Base-by-base conservation (phyloP, 1,140 invertebrate species). In the Cheumatopsyche charites region DNA sequence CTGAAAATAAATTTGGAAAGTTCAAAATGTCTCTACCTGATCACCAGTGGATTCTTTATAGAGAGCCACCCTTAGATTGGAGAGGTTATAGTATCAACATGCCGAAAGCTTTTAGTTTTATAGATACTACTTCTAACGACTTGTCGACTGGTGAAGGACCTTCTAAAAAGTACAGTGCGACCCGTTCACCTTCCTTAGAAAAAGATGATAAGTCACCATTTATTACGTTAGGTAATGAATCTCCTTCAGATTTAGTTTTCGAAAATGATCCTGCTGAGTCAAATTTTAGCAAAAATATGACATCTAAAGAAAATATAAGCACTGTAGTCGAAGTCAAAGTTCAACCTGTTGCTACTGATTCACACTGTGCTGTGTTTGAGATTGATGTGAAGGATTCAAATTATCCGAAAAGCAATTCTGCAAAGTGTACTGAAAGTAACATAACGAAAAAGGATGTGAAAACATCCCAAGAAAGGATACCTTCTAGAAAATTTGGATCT, bases 141-240 rank as follows among this genome's bases (percentile, higher is more conserved):
- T 45, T 23, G 12, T 36, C 52, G 7, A 43, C 45, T 17, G 29
- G 29, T 0, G 58, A 61, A 52, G 36, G 42, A 13, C 23, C 36
- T 3, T 36, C 58, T 23, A 83, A 82, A 65, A 84, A 82, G 70
- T 83, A 77, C 70, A 84, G 83, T 55, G 82, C 82, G 0, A 84
- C 83, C 0, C 74, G 83, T 26, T 85, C 83, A 0, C 83, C 83
- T 0, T 84, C 82, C 1, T 77, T 85, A 11, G 82, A 85, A 72
- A 84, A 85, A 73, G 82, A 85, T 79, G 82, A 85, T 4, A 83
- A 81, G 61, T 81, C 81, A 0, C 83, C 83, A 0, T 82, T 83
- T 43, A 66, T 80, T 29, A n/a, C 43, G 6, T 17, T 17, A 17
- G 62, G 47, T 47, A 70, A 15, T 12, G 66, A 70, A 0, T 26